A percentile compares a stretch with the other conserved stretches of the same genome.
Conservation (phyloP, 2,797 vertebrate genomes). For the Prionace glauca region DNA sequence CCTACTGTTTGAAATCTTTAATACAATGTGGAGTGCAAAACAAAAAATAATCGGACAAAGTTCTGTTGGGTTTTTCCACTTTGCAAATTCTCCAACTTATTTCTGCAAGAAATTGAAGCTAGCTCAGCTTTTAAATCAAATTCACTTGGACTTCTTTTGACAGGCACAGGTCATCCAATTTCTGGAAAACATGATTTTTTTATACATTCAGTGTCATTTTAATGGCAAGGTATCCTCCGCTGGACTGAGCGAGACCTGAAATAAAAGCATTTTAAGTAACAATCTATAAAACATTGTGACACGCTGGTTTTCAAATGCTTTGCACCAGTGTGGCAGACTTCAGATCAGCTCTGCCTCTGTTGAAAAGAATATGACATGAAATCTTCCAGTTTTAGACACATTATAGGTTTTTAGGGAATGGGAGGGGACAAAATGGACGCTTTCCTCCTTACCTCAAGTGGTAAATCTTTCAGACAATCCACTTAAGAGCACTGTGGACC, state of each 20-base stretch:
- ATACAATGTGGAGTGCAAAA: background rate
- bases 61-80: background rate
- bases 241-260: background rate
- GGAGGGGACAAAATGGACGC: slow-evolving; percentile 37
- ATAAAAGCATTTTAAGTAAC: slow-evolving; percentile 54
- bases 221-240: slow-evolving; percentile 48
- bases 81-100: slow-evolving; percentile 40
- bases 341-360: slow-evolving; percentile 43
- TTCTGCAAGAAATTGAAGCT: background rate
- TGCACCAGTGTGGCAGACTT: slow-evolving; percentile 48
- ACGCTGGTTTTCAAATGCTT: slow-evolving; percentile 42
- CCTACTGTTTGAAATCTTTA: background rate
- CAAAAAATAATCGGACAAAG: background rate
- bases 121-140: slow-evolving; percentile 2
- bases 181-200: slow-evolving; percentile 43
- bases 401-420: slow-evolving; percentile 44
- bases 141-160: slow-evolving; percentile 41
- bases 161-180: slow-evolving; percentile 47
- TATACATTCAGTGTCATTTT: slow-evolving; percentile 56
- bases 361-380: slow-evolving; percentile 52
- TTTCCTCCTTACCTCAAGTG: slow-evolving; percentile 44
- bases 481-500: slow-evolving; percentile 29
- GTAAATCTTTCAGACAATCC: background rate
- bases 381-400: slow-evolving; percentile 48
- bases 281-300: slow-evolving; percentile 42